These are phyloP conservation scores for Lycocorax pyrrhopterus DNA, from an alignment of 2,113 vertebrate genomes.

Conservation along the genomic window DNA sequence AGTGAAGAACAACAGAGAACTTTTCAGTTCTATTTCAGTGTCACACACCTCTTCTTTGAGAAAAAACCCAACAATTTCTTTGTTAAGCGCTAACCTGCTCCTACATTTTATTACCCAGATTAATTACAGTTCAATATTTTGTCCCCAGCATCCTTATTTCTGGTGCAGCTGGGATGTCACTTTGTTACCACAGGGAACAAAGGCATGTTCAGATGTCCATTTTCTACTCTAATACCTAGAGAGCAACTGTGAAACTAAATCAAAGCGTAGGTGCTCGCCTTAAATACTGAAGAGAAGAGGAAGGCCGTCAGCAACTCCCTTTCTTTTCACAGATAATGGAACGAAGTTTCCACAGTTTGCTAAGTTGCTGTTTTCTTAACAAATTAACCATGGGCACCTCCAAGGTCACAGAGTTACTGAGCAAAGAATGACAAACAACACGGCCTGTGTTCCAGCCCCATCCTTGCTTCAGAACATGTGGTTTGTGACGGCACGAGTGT, in stretches of 20 bases:
- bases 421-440: neutral
- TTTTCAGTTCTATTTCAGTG: neutral
- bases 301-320: neutral
- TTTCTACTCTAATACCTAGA: neutral
- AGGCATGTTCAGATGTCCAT: neutral
- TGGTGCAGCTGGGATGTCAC: neutral
- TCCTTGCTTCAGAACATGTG: neutral
- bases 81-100: neutral
- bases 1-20: neutral
- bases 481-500: fast-evolving
- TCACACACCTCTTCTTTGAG: neutral
- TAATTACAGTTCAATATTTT: neutral
- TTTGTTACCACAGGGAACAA: neutral
- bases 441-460: neutral
- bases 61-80: neutral
- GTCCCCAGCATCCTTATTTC: neutral
- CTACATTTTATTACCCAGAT: neutral
- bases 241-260: neutral
- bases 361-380: neutral
- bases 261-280: neutral
- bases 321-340: neutral
- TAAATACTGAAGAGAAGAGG: neutral
- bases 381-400: neutral
- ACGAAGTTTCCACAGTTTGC: neutral
- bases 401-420: neutral